Conservation (phyloP, 2,797 vertebrate genomes). For the Pagetopsis macropterus region DNA sequence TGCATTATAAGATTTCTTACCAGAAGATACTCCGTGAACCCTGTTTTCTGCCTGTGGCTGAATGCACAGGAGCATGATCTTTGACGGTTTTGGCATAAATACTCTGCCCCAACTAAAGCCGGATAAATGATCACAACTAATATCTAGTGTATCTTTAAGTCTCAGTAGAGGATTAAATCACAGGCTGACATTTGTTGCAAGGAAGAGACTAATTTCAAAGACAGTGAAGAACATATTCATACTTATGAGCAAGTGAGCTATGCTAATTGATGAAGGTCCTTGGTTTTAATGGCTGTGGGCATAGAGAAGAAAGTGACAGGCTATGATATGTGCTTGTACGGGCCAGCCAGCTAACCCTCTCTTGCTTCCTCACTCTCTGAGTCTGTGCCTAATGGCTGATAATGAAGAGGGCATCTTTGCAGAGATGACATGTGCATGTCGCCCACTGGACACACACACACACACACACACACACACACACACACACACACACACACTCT, state of each 20-base stretch:
- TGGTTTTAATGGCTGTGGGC: conserved; percentile 56
- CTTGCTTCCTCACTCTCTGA: conserved; percentile 44
- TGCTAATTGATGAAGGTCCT: conserved; percentile 62
- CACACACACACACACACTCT: conserved; percentile 10
- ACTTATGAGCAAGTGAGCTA: conserved; percentile 20
- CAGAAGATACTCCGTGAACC: neutral
- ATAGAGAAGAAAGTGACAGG: conserved; percentile 54
- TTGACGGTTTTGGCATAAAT: neutral
- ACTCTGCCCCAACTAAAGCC: neutral
- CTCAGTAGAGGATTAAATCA: conserved; percentile 21
- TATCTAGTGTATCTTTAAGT: neutral
- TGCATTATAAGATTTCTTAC: neutral
- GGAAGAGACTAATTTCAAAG: conserved; percentile 44
- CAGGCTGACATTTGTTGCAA: conserved; percentile 13
- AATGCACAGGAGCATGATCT: neutral
- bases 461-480: conserved; percentile 15
- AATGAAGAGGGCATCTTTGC: conserved; percentile 78
- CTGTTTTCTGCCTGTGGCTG: no score
- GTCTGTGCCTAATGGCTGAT: conserved; percentile 76
- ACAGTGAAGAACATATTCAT: conserved; percentile 38
- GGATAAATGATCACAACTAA: neutral
- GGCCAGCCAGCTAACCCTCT: conserved; percentile 63
- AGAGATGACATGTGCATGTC: conserved; percentile 69
- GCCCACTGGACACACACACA: conserved; percentile 51
- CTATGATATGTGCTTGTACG: conserved; percentile 64